Conservation (phyloP, 2,888 invertebrate genomes). For the Imbricaverruca yamaguchii region DNA sequence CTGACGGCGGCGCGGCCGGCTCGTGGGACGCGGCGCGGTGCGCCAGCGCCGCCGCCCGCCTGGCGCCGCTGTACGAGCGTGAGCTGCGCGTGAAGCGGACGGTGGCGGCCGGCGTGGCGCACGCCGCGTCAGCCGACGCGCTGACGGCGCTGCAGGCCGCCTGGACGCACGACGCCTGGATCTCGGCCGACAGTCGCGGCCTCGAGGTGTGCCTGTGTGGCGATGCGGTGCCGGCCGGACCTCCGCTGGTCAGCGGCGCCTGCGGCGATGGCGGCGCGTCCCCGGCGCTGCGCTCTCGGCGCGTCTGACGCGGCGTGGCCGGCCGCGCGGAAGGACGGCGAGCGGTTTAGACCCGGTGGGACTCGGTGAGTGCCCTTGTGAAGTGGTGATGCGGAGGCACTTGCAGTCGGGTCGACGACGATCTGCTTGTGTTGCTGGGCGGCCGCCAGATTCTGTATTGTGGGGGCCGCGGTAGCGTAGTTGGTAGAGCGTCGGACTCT, state of each 20-base stretch:
- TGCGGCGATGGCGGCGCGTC: neutral
- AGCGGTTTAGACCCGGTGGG: too few relatives aligned
- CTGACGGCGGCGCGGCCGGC: too few relatives aligned
- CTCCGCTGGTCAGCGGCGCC: neutral
- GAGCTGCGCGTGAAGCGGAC: neutral
- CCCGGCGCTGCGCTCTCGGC: neutral
- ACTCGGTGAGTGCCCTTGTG: too few relatives aligned
- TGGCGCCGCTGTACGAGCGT: neutral
- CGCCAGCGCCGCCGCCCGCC: neutral
- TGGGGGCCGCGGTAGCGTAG: too few relatives aligned
- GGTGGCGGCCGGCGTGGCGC: constrained; percentile 6
- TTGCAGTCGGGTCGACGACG: too few relatives aligned
- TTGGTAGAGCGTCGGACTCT: too few relatives aligned
- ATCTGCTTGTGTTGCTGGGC: too few relatives aligned
- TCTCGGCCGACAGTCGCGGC: neutral
- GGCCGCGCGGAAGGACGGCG: too few relatives aligned
- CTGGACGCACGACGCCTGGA: constrained; percentile 13
- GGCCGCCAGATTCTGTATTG: too few relatives aligned
- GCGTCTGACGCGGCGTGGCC: neutral
- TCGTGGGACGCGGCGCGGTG: neutral
- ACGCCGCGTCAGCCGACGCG: neutral
- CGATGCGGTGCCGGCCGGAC: neutral
- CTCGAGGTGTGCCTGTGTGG: neutral
- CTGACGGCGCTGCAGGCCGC: neutral
- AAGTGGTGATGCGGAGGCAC: too few relatives aligned